Base-by-base conservation (phyloP, 2,888 invertebrate species). In the Lycia hirtaria region DNA sequence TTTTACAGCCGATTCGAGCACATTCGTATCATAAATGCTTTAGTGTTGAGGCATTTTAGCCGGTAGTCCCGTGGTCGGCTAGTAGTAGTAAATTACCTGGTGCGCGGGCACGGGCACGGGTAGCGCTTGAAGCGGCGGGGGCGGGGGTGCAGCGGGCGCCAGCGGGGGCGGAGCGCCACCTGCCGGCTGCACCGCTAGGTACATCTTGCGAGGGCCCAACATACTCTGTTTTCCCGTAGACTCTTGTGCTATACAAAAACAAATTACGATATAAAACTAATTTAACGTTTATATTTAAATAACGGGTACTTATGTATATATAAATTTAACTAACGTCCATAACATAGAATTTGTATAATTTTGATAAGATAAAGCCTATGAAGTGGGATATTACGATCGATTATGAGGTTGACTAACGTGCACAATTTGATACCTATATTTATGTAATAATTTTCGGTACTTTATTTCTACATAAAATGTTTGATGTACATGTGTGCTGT, bases 201-300 rank as follows among this genome's bases (percentile, higher is more conserved):
- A 97, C 77, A 97, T 96, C 88, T 97, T 97, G 7, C 96, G 96
- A 7, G 97, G 97, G 2, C 97, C 97, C 61, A 97, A 83, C 70
- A 96, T 96, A 35, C 96, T 96, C 81, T 96, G 96, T 80, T 96
- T 97, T 33, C 97, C 97, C 14, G 96, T 96, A 3, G 96, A 95
- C 69, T 96, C 96, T 95, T 97, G 97, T 20, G 97, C 97, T 96
- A 86, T 53, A 84, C n/a, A 41, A 28, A 14, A 28, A 49, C 40
- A 70, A 33, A 12, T n/a, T n/a, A 22, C 20, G 4, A 19, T 10
- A 9, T 10, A 1, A 30, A 2, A 30, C 12, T 2, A 30, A 30
- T 30, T n/a, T n/a, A n/a, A n/a, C n/a, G n/a, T n/a, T n/a, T n/a
- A n/a, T n/a, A n/a, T n/a, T n/a, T n/a, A n/a, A n/a, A n/a, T n/a